These are phyloP conservation scores for Raphicerus campestris DNA, from an alignment of 2,113 vertebrate genomes.

Conservation along the genomic window DNA sequence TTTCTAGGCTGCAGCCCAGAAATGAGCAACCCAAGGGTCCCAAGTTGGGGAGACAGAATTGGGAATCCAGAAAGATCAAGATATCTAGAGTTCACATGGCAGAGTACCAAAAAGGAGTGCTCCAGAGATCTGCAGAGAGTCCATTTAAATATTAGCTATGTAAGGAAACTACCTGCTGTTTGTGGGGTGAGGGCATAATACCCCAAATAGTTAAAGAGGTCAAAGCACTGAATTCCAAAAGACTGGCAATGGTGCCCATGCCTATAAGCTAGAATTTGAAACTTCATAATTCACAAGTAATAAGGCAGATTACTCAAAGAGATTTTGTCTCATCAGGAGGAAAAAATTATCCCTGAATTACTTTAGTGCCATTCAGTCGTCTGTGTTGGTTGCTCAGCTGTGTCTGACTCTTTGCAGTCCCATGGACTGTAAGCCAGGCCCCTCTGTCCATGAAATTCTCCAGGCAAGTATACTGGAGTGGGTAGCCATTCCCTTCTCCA, in stretches of 20 bases:
- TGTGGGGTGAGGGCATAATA: not conserved
- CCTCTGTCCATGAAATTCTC: not conserved
- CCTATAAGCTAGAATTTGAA: not conserved
- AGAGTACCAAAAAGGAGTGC: not conserved
- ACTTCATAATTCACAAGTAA: not conserved
- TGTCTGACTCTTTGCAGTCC: not conserved
- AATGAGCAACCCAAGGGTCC: not conserved
- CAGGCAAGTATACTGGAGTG: not conserved
- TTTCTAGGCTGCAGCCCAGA: not conserved
- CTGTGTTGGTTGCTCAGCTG: not conserved
- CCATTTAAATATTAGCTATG: not conserved
- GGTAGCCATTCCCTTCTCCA: not conserved
- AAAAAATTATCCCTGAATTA: not conserved
- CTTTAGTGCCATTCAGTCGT: not conserved
- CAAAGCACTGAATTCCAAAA: not conserved
- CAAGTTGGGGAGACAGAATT: not conserved
- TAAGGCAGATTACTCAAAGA: not conserved
- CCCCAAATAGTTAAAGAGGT: not conserved
- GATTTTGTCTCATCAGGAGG: not conserved
- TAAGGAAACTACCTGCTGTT: not conserved
- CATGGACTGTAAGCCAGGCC: not conserved
- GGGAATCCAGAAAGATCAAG: not conserved
- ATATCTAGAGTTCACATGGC: not conserved
- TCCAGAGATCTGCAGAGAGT: not conserved
- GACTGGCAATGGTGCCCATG: not conserved